phyloP scores from a whole-genome alignment of 2,113 vertebrate genomes.

The Pterocles gutturalis region DNA sequence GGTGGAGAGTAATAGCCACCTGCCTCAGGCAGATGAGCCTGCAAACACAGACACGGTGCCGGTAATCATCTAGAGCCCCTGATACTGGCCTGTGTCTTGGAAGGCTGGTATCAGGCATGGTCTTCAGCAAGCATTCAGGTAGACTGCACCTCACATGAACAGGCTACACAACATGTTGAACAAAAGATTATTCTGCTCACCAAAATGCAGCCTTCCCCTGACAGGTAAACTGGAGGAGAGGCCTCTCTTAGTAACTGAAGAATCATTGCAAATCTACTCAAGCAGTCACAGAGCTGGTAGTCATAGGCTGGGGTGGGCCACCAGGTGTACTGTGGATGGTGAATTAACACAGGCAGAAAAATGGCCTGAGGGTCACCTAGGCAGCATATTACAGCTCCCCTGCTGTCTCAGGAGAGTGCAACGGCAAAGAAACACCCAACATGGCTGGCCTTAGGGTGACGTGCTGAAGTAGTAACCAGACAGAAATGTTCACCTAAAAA shows the following conservation, averaged over 20 bases:
- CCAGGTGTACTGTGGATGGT: background rate
- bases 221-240: background rate
- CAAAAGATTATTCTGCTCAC: background rate
- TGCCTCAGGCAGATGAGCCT: background rate
- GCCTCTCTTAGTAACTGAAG: background rate
- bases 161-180: background rate
- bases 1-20: background rate
- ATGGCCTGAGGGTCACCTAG: background rate
- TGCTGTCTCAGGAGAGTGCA: background rate
- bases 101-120: background rate
- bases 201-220: background rate
- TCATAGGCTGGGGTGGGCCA: background rate
- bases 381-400: background rate
- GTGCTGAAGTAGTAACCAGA: background rate
- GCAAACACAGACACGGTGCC: background rate
- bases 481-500: background rate
- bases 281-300: background rate
- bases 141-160: background rate
- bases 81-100: background rate
- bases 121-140: background rate
- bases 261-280: background rate
- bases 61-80: background rate
- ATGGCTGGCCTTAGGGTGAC: background rate
- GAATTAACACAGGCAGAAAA: background rate
- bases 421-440: background rate